Evolutionary conservation across 2,113 vertebrate genomes (phyloP), one percentile per base, ranked within the genome.

Genomic region (Anarrhichthys ocellatus): DNA sequence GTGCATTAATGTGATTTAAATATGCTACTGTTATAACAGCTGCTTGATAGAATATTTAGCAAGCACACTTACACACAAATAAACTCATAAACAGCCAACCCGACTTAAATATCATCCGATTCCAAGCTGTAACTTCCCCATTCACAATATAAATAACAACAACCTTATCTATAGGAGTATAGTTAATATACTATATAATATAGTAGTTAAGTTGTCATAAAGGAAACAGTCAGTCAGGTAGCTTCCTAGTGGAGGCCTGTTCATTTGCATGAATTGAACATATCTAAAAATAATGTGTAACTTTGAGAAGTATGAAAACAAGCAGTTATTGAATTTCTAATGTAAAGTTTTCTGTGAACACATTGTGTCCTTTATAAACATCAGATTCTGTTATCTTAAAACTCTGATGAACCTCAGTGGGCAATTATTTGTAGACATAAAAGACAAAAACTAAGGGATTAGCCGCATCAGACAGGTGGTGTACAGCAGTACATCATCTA

Each of bases 401-500:
- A 22, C 9, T 5, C 29, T 11, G 22, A 59, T n/a, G 11, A 9
- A 68, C n/a, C 36, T 2, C n/a, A 9, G 20, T 8, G 48, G 34
- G 52, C 11, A 59, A 34, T 61, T 27, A 52, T 72, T 24, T 85
- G n/a, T 46, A 20, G 54, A 52, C 8, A 3, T 20, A 22, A 9
- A 22, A 64, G 15, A 64, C 3, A 29, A 10, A 64, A 24, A 24
- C 1, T 1, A 44, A 11, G 65, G 34, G 46, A 71, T 66, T 48
- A 36, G 27, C 36, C 40, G 59, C 65, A 81, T 87, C 70, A 82
- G 63, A 84, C 81, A 62, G 67, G 80, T 54, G 46, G 36, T 54
- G 82, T 52, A 1, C 50, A 52, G 20, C 32, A 14, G 17, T 27
- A 69, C 81, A 79, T 65, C 78, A 40, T 64, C 59, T 38, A 24